A percentile compares a stretch with the other conserved stretches of the same genome.
phyloP scores from a whole-genome alignment of 1,140 invertebrate species.

The Papilio polyxenes region DNA sequence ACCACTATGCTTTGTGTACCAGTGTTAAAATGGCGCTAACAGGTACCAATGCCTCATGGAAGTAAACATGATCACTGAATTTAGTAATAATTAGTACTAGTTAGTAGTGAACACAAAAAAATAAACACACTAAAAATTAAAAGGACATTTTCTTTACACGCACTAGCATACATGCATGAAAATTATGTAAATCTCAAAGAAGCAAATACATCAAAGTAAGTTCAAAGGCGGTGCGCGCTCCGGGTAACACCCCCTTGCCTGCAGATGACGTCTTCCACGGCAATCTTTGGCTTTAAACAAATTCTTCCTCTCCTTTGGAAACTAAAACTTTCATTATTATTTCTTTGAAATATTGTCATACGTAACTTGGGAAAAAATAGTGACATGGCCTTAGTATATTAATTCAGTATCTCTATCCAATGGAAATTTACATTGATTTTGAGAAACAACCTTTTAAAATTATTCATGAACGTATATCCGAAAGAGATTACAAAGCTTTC shows the following conservation, averaged over 20 bases:
- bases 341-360: not conserved
- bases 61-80: no score
- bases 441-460: no score
- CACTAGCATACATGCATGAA: not conserved
- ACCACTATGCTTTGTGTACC: not conserved
- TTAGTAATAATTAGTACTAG: no score
- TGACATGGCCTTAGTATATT: not conserved
- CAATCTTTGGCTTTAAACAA: not conserved
- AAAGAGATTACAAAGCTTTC: no score
- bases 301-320: not conserved
- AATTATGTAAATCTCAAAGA: conserved; percentile 1
- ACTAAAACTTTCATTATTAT: not conserved
- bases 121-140: not conserved
- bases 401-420: no score
- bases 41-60: no score
- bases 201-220: not conserved
- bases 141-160: not conserved
- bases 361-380: not conserved
- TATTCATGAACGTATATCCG: no score
- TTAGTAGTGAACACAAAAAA: no score
- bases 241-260: not conserved
- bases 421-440: no score
- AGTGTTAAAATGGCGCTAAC: not conserved
- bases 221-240: not conserved
- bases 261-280: not conserved